Evolutionary conservation across 2,888 invertebrate species (phyloP).

Genomic region (Diarsia dahlii): DNA sequence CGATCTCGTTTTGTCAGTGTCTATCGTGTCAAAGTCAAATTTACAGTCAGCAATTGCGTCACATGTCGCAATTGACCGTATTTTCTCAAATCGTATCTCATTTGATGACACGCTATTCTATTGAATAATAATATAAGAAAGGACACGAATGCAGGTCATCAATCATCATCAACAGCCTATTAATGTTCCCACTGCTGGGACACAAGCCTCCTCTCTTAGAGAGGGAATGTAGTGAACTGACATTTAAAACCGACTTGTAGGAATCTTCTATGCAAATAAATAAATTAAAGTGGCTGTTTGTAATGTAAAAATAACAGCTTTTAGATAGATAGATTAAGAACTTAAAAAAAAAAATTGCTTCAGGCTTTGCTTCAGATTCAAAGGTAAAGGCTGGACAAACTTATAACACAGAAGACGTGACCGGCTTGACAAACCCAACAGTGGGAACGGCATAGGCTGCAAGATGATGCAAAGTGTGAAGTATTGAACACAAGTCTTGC

Average conservation of each 20-base stretch:
- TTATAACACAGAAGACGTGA: not conserved
- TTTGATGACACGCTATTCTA: too few species aligned
- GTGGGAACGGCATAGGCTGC: not conserved
- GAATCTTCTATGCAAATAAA: not conserved
- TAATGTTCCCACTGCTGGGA: too few species aligned
- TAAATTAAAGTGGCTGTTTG: not conserved
- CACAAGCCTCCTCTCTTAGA: too few species aligned
- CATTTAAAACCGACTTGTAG: not conserved
- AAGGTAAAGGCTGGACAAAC: not conserved
- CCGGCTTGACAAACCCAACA: not conserved
- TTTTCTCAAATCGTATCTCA: too few species aligned
- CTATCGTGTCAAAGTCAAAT: too few species aligned
- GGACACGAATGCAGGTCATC: conserved; percentile 6
- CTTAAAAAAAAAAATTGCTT: too few species aligned
- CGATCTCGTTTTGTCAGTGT: too few species aligned
- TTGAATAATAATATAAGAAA: conserved; percentile 11
- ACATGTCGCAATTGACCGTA: too few species aligned
- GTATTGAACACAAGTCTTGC: not conserved
- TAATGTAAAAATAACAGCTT: not conserved
- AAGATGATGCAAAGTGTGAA: not conserved
- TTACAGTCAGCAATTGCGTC: too few species aligned
- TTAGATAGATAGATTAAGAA: too few species aligned
- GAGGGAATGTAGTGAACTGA: too few species aligned
- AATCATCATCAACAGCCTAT: too few species aligned
- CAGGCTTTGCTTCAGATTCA: not conserved